A percentile compares a stretch with the other conserved stretches of the same genome.
Evolutionary conservation across 2,113 vertebrate genomes (phyloP).

Genomic region (Xyrauchen texanus): DNA sequence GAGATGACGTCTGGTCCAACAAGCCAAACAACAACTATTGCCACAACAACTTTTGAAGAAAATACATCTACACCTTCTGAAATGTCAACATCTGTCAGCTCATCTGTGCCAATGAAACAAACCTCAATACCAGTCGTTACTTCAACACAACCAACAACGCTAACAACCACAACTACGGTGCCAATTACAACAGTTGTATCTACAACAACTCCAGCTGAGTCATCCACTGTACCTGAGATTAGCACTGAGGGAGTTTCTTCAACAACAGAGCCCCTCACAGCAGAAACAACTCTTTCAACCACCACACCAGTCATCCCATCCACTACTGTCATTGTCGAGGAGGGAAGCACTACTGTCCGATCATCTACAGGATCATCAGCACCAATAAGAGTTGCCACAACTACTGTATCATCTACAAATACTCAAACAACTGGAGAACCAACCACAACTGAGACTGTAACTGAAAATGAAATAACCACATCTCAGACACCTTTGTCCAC

Average conservation of each 20-base stretch:
- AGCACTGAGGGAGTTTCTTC: neutral
- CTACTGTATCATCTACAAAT: neutral
- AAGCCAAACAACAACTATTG: neutral
- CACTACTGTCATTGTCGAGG: neutral
- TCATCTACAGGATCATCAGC: neutral
- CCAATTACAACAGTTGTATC: neutral
- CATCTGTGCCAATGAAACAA: neutral
- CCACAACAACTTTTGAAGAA: neutral
- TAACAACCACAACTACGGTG: slow-evolving; percentile 13
- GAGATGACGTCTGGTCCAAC: neutral
- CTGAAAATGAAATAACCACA: neutral
- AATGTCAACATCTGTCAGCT: neutral
- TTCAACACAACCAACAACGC: neutral
- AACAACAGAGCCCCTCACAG: slow-evolving; percentile 27
- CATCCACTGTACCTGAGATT: neutral
- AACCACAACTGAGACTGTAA: slow-evolving; percentile 8
- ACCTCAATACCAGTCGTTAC: neutral
- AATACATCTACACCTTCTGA: neutral
- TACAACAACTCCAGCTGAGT: neutral
- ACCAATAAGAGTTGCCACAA: neutral
- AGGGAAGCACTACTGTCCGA: neutral
- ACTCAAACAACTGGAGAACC: neutral
- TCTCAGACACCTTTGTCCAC: neutral
- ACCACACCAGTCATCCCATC: neutral
- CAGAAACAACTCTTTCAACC: neutral